phyloP scores from a whole-genome alignment of 2,888 invertebrate species.

The Sisyra nigra region DNA sequence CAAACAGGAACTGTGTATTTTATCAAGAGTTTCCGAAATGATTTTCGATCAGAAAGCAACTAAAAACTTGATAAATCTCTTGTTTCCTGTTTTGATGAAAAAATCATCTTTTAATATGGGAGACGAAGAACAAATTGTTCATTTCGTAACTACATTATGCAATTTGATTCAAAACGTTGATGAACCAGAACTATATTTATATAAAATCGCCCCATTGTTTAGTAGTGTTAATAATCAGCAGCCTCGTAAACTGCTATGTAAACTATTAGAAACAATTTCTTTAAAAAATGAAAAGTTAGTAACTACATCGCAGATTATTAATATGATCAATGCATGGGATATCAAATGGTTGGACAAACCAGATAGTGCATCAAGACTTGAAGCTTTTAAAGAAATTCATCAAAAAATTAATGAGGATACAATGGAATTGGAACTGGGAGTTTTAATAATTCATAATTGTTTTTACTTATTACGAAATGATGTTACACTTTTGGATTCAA shows the following conservation, averaged over 20 bases:
- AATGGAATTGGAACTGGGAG: slow-evolving; percentile 46
- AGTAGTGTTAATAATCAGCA: slow-evolving; percentile 45
- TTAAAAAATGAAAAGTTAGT: slow-evolving; percentile 22
- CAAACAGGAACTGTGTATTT: slow-evolving; percentile 51
- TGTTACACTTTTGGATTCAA: slow-evolving; percentile 63
- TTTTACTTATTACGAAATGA: slow-evolving; percentile 67
- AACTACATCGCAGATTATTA: background rate
- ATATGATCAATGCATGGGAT: slow-evolving; percentile 60
- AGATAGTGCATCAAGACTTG: slow-evolving; percentile 67
- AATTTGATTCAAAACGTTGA: slow-evolving; percentile 57
- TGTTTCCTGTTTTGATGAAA: slow-evolving; percentile 54
- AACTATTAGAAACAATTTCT: slow-evolving; percentile 42
- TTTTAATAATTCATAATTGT: slow-evolving; percentile 67
- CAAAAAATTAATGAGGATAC: slow-evolving; percentile 28
- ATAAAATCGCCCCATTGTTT: slow-evolving; percentile 54
- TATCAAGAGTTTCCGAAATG: slow-evolving; percentile 61
- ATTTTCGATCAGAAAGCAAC: slow-evolving; percentile 50
- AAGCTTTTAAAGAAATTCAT: slow-evolving; percentile 56
- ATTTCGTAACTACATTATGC: slow-evolving; percentile 52
- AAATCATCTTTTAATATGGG: slow-evolving; percentile 37
- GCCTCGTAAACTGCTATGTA: slow-evolving; percentile 51
- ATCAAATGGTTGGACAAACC: slow-evolving; percentile 85
- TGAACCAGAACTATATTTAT: slow-evolving; percentile 47
- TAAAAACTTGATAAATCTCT: slow-evolving; percentile 47
- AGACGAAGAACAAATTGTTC: slow-evolving; percentile 50